Evolutionary conservation across 2,888 invertebrate genomes (phyloP), one percentile per base, ranked within the genome.

Genomic region (Habroteleia sp.): DNA sequence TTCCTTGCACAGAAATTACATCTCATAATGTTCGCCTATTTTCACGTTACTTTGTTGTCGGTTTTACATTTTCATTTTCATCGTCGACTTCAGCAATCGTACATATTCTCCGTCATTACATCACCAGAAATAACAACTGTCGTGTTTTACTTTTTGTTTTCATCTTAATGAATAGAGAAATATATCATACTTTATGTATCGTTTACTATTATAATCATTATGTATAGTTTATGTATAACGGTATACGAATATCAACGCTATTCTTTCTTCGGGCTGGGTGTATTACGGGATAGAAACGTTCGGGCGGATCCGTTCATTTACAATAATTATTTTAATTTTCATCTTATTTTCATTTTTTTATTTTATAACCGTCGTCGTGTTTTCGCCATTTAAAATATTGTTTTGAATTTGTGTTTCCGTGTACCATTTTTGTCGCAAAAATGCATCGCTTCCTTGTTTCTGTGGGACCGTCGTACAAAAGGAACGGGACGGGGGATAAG

Each of bases 151-250:
- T 66, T 72, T 77, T 77, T 71, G 66, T 76, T 76, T 84, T 81
- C 79, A 77, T 84, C 87, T 88, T 87, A 88, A 86, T 85, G 84
- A 82, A 87, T 87, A 88, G 88, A 88, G 88, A 88, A 88, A 88
- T 88, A 88, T 88, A 88, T 88, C 88, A 86, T 87, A 87, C 85
- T 88, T 88, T 87, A 87, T 87, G 87, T 87, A 88, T 87, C 84
- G 85, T 87, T 87, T 86, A 87, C 83, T 87, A 88, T 87, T 86
- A 88, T 88, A 87, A 88, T 87, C 83, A 85, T 87, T 87, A 88
- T 86, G 85, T 87, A 87, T 87, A 87, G 84, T 88, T 88, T 87
- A 87, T 87, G 86, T 85, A 87, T 88, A 84, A 84, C 83, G 82
- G 83, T 85, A 85, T 85, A 86, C 85, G 87, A 88, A 87, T 88